A percentile compares a stretch with the other conserved stretches of the same genome.
These are phyloP conservation scores for Aphis craccivora DNA, from an alignment of 1,140 invertebrate species.

Conservation along the genomic window DNA sequence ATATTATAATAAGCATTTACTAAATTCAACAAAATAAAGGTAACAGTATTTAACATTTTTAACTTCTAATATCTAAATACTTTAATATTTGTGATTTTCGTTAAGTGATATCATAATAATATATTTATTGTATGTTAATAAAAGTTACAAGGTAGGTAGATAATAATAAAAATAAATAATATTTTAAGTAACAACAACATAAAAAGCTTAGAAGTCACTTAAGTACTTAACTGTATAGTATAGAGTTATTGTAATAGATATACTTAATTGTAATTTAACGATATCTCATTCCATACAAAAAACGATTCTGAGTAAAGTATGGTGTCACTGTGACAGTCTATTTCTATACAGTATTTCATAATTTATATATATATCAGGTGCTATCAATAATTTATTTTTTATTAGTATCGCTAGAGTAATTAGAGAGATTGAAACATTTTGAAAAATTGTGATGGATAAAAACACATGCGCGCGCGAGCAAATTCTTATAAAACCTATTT, in stretches of 20 bases:
- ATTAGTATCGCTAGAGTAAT: too few relatives aligned
- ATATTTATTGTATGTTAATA: neutral
- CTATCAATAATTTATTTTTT: too few relatives aligned
- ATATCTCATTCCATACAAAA: neutral
- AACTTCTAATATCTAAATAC: neutral
- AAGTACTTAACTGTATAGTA: too few relatives aligned
- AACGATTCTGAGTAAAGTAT: neutral
- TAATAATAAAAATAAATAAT: conserved; percentile 18
- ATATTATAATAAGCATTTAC: neutral
- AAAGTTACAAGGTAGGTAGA: neutral
- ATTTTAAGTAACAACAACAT: neutral
- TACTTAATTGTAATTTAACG: neutral
- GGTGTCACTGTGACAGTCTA: neutral
- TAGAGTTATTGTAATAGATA: too few relatives aligned
- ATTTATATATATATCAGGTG: neutral
- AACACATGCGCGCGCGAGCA: neutral
- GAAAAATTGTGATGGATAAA: neutral
- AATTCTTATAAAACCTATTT: neutral
- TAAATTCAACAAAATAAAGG: neutral
- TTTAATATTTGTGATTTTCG: neutral
- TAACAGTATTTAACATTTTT: conserved; percentile 6
- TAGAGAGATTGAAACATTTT: too few relatives aligned
- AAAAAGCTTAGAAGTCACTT: neutral
- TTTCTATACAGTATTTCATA: neutral
- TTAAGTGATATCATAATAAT: neutral